Conservation (phyloP, 1,140 invertebrate genomes). For the Mya arenaria region DNA sequence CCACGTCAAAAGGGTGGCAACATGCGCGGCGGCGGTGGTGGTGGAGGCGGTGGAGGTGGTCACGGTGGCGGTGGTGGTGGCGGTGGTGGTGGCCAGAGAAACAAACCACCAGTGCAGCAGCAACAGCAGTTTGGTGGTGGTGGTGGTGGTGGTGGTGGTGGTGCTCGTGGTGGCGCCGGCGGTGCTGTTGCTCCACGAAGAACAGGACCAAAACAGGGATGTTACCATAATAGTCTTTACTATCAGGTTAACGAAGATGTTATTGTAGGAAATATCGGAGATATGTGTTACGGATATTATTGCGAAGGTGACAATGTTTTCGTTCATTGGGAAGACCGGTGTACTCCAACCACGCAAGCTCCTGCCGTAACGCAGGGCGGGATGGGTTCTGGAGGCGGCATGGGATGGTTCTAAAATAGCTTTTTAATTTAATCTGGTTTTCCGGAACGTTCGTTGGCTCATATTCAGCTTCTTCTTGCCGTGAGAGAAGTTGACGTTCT, state of each 20-base stretch:
- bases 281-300: slow-evolving; percentile 56
- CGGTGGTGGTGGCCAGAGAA: not conserved
- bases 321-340: slow-evolving; percentile 46
- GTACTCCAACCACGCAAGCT: not conserved
- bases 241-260: slow-evolving; percentile 54
- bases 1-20: not conserved
- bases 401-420: not conserved
- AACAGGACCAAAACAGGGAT: slow-evolving; percentile 12
- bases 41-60: slow-evolving; percentile 13
- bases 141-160: not conserved
- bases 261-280: slow-evolving; percentile 52
- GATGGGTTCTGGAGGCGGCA: too few species aligned
- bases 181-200: not conserved
- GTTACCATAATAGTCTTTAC: slow-evolving; percentile 49
- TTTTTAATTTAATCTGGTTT: too few species aligned
- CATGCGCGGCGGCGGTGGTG: not conserved
- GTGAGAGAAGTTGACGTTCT: too few species aligned
- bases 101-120: not conserved
- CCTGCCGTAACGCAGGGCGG: not conserved
- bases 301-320: slow-evolving; percentile 52
- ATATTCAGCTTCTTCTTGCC: too few species aligned
- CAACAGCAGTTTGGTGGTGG: too few species aligned
- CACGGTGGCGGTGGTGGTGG: not conserved
- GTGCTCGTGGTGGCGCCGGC: not conserved
- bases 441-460: too few species aligned